Evolutionary conservation across 2,113 vertebrate species (phyloP).

Genomic region (Cariama cristata): DNA sequence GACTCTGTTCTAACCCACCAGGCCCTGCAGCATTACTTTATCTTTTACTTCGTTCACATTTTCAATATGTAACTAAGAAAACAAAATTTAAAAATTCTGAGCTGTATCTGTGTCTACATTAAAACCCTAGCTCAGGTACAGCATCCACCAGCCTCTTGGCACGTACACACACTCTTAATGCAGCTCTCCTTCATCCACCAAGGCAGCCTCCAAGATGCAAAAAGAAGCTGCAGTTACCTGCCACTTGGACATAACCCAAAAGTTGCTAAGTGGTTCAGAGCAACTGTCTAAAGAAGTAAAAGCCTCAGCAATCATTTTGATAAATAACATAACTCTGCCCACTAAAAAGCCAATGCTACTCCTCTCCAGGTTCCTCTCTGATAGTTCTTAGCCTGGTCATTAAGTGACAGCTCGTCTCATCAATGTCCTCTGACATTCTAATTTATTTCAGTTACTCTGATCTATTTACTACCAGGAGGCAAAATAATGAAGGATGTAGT

Average conservation of each 20-base stretch:
- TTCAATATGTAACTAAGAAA: background rate
- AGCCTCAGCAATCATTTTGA: constrained; percentile 5
- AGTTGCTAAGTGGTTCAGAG: background rate
- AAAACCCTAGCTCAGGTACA: background rate
- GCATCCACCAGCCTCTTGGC: background rate
- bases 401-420: background rate
- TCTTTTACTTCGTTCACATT: background rate
- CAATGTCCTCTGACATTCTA: background rate
- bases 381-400: background rate
- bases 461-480: background rate
- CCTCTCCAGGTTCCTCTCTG: background rate
- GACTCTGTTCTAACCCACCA: background rate
- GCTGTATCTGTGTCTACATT: background rate
- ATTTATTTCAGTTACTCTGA: background rate
- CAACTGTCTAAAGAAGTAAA: background rate
- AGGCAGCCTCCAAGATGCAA: background rate
- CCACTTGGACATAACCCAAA: background rate
- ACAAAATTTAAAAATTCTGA: background rate
- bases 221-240: background rate
- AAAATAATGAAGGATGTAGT: background rate
- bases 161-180: background rate
- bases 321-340: background rate
- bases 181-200: background rate
- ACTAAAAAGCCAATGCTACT: background rate
- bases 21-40: background rate